Conservation (phyloP, 2,113 vertebrate species). For the Gymnarchus niloticus region DNA sequence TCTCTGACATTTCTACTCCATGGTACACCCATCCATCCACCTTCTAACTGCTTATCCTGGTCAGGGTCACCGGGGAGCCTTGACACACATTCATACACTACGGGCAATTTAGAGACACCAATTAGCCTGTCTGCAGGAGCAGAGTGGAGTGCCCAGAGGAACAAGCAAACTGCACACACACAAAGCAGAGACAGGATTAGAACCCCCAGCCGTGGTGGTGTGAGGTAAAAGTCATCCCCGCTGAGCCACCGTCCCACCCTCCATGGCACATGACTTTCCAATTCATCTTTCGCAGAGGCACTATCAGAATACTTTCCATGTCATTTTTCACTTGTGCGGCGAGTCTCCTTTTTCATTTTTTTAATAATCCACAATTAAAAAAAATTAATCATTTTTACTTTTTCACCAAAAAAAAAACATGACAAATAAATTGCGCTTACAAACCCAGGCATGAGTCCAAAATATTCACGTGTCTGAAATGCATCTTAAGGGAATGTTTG, state of each 20-base stretch:
- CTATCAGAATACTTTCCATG: too few relatives aligned
- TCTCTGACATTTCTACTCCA: not conserved
- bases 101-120: not conserved
- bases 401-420: not conserved
- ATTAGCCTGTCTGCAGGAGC: not conserved
- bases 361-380: too few relatives aligned
- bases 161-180: not conserved
- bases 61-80: too few relatives aligned
- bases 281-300: too few relatives aligned
- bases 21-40: too few relatives aligned
- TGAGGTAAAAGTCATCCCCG: not conserved
- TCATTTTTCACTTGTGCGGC: too few relatives aligned
- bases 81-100: not conserved
- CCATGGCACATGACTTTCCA: not conserved
- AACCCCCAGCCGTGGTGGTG: not conserved
- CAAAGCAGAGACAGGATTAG: not conserved
- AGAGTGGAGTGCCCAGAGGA: not conserved
- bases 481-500: not conserved
- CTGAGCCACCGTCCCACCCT: not conserved
- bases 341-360: too few relatives aligned
- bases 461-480: not conserved
- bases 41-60: too few relatives aligned
- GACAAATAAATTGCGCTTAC: not conserved
- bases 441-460: not conserved
- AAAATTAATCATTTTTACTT: not conserved